Evolutionary conservation across 2,113 vertebrate species (phyloP).

Genomic region (Odontophorus gujanensis): DNA sequence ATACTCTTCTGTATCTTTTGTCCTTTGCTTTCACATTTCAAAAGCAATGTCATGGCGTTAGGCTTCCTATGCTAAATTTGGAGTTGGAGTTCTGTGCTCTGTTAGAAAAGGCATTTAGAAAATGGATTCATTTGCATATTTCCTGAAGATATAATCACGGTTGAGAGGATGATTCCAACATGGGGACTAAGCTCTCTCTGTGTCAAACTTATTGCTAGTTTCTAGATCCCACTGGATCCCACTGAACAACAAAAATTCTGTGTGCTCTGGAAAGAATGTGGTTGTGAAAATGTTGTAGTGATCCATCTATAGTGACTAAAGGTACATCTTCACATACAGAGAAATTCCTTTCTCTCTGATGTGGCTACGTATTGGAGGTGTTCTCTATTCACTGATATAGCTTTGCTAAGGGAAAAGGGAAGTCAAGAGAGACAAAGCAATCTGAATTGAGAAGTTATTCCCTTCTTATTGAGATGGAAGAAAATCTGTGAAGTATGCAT

Average conservation of each 20-base stretch:
- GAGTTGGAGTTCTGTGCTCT: slow-evolving; percentile 52
- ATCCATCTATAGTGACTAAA: not conserved
- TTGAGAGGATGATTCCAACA: slow-evolving; percentile 10
- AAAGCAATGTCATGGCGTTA: slow-evolving; percentile 55
- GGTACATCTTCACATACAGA: not conserved
- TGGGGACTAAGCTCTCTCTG: not conserved
- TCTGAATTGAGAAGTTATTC: not conserved
- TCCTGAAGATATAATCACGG: slow-evolving; percentile 48
- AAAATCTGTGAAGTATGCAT: not conserved
- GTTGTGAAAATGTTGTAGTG: not conserved
- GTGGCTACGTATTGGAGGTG: not conserved
- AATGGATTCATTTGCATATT: slow-evolving; percentile 64
- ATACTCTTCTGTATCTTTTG: slow-evolving; percentile 34
- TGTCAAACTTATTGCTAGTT: not conserved
- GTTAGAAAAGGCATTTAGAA: slow-evolving; percentile 44
- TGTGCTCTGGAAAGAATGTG: not conserved
- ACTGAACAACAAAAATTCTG: not conserved
- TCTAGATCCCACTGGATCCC: not conserved
- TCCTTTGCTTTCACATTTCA: slow-evolving; percentile 13
- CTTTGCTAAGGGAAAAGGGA: not conserved
- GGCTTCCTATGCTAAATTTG: slow-evolving; percentile 58
- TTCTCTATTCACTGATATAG: not conserved
- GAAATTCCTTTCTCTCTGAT: not conserved
- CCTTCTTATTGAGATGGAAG: not conserved
- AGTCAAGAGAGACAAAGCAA: not conserved